phyloP scores from a whole-genome alignment of 2,888 invertebrate species.

The Acrobasis repandana region DNA sequence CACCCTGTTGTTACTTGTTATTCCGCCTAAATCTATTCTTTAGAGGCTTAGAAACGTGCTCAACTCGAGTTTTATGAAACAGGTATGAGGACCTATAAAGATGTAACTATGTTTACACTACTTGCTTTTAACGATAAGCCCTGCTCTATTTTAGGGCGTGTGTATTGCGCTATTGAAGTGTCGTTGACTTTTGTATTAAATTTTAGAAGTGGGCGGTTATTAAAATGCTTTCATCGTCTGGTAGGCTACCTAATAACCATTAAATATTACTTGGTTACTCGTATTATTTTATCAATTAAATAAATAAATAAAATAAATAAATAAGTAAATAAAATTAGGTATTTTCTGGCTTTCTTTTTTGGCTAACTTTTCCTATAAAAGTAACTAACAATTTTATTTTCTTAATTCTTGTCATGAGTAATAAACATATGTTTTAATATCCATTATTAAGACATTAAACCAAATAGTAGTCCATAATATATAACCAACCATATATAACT shows the following conservation, averaged over 20 bases:
- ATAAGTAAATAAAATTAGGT: too few species aligned
- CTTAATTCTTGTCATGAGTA: too few species aligned
- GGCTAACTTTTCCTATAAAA: too few species aligned
- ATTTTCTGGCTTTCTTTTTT: too few species aligned
- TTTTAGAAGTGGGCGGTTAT: conserved; percentile 8
- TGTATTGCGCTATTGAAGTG: not conserved
- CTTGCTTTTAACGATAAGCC: conserved; percentile 21
- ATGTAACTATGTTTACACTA: conserved; percentile 23
- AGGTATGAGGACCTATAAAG: conserved; percentile 27
- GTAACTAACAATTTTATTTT: too few species aligned
- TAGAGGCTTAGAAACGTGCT: conserved; percentile 54
- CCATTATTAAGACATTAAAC: too few species aligned
- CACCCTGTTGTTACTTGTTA: conserved; percentile 57
- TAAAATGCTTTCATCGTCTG: conserved; percentile 5
- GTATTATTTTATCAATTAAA: not conserved
- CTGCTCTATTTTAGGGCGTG: conserved; percentile 18
- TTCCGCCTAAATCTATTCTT: conserved; percentile 58
- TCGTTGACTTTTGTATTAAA: conserved; percentile 20
- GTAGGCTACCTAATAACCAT: not conserved
- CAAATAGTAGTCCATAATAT: too few species aligned
- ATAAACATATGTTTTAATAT: too few species aligned
- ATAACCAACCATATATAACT: too few species aligned
- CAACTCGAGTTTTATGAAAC: conserved; percentile 53
- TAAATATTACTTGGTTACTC: not conserved
- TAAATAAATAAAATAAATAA: not conserved